These are phyloP conservation scores for Vanessa tameamea DNA, from an alignment of 1,140 invertebrate species.

Conservation along the genomic window DNA sequence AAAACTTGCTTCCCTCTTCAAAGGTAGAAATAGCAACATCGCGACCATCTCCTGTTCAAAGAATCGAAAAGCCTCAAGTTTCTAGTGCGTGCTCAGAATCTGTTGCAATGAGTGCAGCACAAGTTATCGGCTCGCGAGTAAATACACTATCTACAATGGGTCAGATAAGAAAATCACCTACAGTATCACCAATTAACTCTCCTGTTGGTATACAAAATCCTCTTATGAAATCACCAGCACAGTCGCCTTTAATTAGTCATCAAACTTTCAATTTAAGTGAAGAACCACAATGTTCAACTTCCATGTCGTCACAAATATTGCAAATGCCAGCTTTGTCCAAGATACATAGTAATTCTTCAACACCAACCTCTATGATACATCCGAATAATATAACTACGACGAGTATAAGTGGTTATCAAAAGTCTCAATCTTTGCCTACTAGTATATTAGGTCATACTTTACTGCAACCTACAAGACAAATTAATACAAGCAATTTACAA, in stretches of 20 bases:
- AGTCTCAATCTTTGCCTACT: slow-evolving; percentile 65
- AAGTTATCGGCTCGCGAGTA: slow-evolving; percentile 67
- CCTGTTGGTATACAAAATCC: slow-evolving; percentile 63
- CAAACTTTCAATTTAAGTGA: slow-evolving; percentile 56
- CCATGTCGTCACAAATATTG: slow-evolving; percentile 70
- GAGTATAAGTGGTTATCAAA: slow-evolving; percentile 62
- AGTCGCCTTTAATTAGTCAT: slow-evolving; percentile 61
- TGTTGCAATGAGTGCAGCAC: slow-evolving; percentile 65
- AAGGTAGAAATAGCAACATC: slow-evolving; percentile 75
- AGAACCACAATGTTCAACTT: slow-evolving; percentile 50
- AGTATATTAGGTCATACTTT: slow-evolving; percentile 78
- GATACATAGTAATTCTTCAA: slow-evolving; percentile 67
- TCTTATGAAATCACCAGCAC: slow-evolving; percentile 71
- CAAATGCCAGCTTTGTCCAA: slow-evolving; percentile 80
- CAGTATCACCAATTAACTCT: slow-evolving; percentile 70
- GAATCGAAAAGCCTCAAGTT: slow-evolving; percentile 63
- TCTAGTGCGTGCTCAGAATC: slow-evolving; percentile 53
- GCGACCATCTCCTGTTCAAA: slow-evolving; percentile 69
- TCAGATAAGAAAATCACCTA: slow-evolving; percentile 70
- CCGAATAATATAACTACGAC: slow-evolving; percentile 70
- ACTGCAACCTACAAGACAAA: slow-evolving; percentile 72
- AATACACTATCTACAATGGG: slow-evolving; percentile 68
- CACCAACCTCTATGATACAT: slow-evolving; percentile 61
- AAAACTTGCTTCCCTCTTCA: slow-evolving; percentile 77
- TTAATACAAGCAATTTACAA: slow-evolving; percentile 67